Evolutionary conservation across 2,888 invertebrate species (phyloP).

Genomic region (Polia nebulosa): DNA sequence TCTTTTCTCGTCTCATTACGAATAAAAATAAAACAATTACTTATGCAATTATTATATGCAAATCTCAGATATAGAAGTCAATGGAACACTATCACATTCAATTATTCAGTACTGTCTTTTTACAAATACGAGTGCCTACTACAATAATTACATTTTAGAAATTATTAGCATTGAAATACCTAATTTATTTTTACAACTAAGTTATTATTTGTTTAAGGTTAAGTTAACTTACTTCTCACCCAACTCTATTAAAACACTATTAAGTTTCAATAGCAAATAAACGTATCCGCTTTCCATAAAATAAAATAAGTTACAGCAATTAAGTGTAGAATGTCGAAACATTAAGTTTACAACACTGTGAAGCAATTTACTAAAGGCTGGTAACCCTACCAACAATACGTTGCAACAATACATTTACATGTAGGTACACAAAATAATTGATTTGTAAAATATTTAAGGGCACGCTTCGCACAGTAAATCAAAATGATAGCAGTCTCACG

Average conservation of each 20-base stretch:
- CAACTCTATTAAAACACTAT: slow-evolving; percentile 19
- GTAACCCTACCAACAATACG: slow-evolving; percentile 28
- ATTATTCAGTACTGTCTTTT: no score
- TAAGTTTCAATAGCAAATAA: slow-evolving; percentile 37
- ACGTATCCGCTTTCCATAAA: slow-evolving; percentile 52
- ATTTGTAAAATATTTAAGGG: slow-evolving; percentile 32
- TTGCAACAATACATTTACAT: slow-evolving; percentile 46
- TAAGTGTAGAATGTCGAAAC: slow-evolving; percentile 49
- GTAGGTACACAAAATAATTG: slow-evolving; percentile 29
- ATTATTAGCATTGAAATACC: neutral
- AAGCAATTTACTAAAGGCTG: slow-evolving; percentile 38
- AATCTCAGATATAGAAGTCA: no score
- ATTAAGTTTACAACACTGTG: slow-evolving; percentile 39
- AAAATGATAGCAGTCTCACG: slow-evolving; percentile 30
- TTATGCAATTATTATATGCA: neutral
- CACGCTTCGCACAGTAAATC: slow-evolving; percentile 27
- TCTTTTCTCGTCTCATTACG: neutral
- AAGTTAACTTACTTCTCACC: neutral
- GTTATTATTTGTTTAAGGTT: slow-evolving; percentile 6
- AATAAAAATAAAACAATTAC: neutral
- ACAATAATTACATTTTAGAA: no score
- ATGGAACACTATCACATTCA: no score
- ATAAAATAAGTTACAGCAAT: slow-evolving; percentile 58
- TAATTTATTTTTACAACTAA: neutral
- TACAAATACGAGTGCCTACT: neutral